Evolutionary conservation across 2,888 invertebrate species (phyloP).

Genomic region (Malthinus seriepunctatus): DNA sequence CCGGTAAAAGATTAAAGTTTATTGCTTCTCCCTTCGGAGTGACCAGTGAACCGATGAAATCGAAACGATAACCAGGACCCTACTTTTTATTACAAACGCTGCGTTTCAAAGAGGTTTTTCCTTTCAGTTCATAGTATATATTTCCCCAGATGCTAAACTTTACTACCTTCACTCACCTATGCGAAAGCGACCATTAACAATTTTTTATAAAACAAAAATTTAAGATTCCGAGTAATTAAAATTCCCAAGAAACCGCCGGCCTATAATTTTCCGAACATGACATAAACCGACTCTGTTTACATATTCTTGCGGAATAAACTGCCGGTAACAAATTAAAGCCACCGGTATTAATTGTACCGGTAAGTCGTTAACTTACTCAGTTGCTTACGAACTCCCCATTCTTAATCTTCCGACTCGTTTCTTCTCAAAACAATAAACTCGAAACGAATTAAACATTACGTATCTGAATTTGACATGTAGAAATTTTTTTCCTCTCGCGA

Average conservation of each 20-base stretch:
- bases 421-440: conserved; percentile 39
- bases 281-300: conserved; percentile 45
- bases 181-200: conserved; percentile 5
- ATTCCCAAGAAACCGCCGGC: conserved; percentile 42
- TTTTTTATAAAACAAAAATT: conserved; percentile 28
- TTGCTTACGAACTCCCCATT: conserved; percentile 33
- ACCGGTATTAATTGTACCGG: conserved; percentile 46
- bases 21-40: conserved; percentile 36
- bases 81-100: conserved; percentile 37
- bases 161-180: conserved; percentile 31
- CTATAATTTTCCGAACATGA: conserved; percentile 46
- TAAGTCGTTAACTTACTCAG: conserved; percentile 37
- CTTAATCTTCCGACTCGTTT: conserved; percentile 39
- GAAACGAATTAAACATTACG: conserved; percentile 35
- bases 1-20: conserved; percentile 37
- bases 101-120: conserved; percentile 37
- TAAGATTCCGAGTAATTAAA: conserved; percentile 42
- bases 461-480: conserved; percentile 23
- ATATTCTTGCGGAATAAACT: conserved; percentile 48
- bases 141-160: conserved; percentile 36
- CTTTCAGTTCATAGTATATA: conserved; percentile 33
- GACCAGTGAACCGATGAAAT: conserved; percentile 40
- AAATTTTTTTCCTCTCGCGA: too few species aligned
- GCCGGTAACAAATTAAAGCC: conserved; percentile 49
- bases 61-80: conserved; percentile 41